Conservation (phyloP, 2,113 vertebrate genomes). For the Equus quagga region DNA sequence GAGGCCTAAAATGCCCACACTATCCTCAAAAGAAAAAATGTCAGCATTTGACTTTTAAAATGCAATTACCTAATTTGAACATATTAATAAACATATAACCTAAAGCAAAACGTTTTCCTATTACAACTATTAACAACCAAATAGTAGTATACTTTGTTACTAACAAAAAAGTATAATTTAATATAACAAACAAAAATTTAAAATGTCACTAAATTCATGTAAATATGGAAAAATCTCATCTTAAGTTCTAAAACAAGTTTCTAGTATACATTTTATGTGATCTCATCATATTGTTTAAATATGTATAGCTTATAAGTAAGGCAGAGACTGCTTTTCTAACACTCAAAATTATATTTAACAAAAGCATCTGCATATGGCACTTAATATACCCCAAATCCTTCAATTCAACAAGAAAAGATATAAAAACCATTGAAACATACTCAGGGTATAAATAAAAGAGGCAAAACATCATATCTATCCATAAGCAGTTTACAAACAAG, state of each 20-base stretch:
- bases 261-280: neutral
- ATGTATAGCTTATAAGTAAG: constrained; percentile 8
- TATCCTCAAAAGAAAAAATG: constrained; percentile 21
- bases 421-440: constrained; percentile 15
- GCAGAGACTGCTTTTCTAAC: neutral
- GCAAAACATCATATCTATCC: neutral
- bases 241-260: constrained; percentile 51
- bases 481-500: constrained; percentile 35
- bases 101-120: constrained; percentile 47
- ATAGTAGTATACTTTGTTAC: neutral
- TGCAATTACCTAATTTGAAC: constrained; percentile 34
- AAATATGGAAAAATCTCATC: constrained; percentile 19
- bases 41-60: constrained; percentile 40
- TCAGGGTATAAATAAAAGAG: neutral
- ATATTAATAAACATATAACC: constrained; percentile 4
- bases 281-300: constrained; percentile 15
- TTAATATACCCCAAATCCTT: constrained; percentile 11
- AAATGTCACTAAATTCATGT: constrained; percentile 23
- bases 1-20: neutral
- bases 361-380: constrained; percentile 5
- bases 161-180: constrained; percentile 58
- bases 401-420: constrained; percentile 8
- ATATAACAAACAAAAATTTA: constrained; percentile 52
- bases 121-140: constrained; percentile 21
- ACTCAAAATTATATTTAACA: constrained; percentile 48